A percentile compares a stretch with the other conserved stretches of the same genome.
These are phyloP conservation scores for Elymnias hypermnestra DNA, from an alignment of 1,140 invertebrate genomes.

Conservation along the genomic window DNA sequence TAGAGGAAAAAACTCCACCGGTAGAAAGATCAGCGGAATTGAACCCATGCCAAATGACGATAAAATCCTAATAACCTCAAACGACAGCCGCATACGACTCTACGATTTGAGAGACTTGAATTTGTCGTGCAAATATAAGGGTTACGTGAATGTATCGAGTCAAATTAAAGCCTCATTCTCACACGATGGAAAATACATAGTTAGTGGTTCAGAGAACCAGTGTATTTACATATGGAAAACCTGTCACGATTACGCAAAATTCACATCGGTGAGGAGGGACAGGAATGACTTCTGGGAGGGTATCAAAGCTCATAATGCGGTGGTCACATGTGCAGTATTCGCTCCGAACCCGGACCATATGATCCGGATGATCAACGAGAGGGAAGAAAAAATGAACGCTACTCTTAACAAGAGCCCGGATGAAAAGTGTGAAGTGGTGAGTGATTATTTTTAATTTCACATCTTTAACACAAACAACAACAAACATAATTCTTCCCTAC, in stretches of 20 bases:
- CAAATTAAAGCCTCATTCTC: conserved; percentile 98
- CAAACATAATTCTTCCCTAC: no score
- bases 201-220: conserved; percentile 98
- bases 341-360: conserved; percentile 96
- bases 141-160: conserved; percentile 96
- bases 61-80: conserved; percentile 98
- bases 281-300: conserved; percentile 99
- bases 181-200: conserved; percentile 97
- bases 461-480: background rate
- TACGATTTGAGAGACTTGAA: conserved; percentile 98
- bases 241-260: conserved; percentile 96
- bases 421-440: conserved; percentile 58
- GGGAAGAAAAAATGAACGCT: conserved; percentile 73
- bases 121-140: conserved; percentile 97
- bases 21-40: conserved; percentile 97
- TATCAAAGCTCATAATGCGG: conserved; percentile 96
- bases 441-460: conserved; percentile 14
- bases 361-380: conserved; percentile 84
- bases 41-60: conserved; percentile 97
- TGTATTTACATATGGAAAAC: conserved; percentile 99
- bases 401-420: conserved; percentile 32
- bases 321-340: conserved; percentile 98
- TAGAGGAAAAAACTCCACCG: conserved; percentile 94
- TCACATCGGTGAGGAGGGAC: conserved; percentile 94
- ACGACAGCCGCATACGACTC: conserved; percentile 96